Evolutionary conservation across 2,888 invertebrate genomes (phyloP).

Genomic region (Allophyes oxyacanthae): DNA sequence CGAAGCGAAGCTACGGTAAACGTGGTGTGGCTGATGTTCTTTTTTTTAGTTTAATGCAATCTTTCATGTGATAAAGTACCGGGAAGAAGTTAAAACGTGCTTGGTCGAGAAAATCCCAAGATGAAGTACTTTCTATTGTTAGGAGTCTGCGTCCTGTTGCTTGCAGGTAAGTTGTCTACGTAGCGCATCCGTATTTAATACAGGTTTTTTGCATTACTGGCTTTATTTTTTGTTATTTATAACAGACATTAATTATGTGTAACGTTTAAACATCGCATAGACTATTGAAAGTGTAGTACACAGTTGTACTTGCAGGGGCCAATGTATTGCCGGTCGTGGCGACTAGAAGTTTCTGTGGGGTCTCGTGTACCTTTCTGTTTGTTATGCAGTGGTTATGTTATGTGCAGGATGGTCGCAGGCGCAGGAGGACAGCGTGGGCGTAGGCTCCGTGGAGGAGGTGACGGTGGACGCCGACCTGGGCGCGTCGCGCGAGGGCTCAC

Average conservation of each 20-base stretch:
- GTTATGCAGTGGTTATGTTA: not conserved
- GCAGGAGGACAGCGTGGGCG: constrained; percentile 81
- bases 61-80: constrained; percentile 12
- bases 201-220: constrained; percentile 7
- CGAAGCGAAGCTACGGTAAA: not conserved
- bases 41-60: constrained; percentile 28
- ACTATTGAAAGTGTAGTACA: not conserved
- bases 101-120: constrained; percentile 32
- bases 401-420: constrained; percentile 81
- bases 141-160: constrained; percentile 75
- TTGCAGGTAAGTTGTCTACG: constrained; percentile 78
- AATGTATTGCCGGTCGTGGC: not conserved
- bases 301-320: constrained; percentile 32
- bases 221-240: constrained; percentile 10
- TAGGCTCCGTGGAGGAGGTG: constrained; percentile 83
- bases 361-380: not conserved
- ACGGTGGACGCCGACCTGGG: constrained; percentile 95
- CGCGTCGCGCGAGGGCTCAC: constrained; percentile 95
- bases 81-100: constrained; percentile 12
- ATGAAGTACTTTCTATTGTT: constrained; percentile 83
- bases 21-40: constrained; percentile 16
- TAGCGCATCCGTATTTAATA: constrained; percentile 34
- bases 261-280: not conserved
- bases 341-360: constrained; percentile 40
- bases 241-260: constrained; percentile 14